Evolutionary conservation across 2,888 invertebrate genomes (phyloP).

Genomic region (Acanthosoma haemorrhoidale): DNA sequence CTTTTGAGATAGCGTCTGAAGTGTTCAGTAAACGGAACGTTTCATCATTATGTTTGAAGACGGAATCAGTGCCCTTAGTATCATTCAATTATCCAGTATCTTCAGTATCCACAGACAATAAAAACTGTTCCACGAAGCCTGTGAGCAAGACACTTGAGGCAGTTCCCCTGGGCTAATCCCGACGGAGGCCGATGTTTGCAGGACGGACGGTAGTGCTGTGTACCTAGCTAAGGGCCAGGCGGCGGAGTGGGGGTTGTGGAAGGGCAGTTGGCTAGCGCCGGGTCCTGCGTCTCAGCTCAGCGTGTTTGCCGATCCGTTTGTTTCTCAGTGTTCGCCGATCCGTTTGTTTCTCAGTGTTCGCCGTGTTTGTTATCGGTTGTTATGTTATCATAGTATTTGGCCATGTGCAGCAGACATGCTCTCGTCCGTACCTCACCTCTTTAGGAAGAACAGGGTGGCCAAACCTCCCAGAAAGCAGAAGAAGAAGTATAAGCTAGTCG

Average conservation of each 20-base stretch:
- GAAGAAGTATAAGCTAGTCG: background rate
- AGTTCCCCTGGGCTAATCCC: too few species aligned
- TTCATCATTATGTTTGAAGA: too few species aligned
- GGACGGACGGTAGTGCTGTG: background rate
- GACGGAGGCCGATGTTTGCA: background rate
- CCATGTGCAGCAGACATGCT: too few species aligned
- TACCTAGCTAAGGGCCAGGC: constrained; percentile 4
- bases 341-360: background rate
- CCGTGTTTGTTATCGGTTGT: background rate
- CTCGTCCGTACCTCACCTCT: constrained; percentile 8
- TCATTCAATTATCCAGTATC: too few species aligned
- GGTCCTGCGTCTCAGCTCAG: background rate
- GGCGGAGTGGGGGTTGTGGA: background rate
- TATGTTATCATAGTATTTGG: background rate
- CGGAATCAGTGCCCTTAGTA: too few species aligned
- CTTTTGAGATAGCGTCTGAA: too few species aligned
- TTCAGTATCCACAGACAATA: too few species aligned
- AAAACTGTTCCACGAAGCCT: too few species aligned
- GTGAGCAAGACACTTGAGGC: background rate
- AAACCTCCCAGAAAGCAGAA: constrained; percentile 10
- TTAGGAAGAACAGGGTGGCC: constrained; percentile 9
- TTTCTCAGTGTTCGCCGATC: too few species aligned
- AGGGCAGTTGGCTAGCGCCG: background rate
- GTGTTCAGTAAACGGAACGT: too few species aligned
- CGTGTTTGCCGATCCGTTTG: background rate